Percentiles rank a stretch among this genome's conserved stretches.
Evolutionary conservation across 2,888 invertebrate species (phyloP).

Genomic region (Elgonia sp.): DNA sequence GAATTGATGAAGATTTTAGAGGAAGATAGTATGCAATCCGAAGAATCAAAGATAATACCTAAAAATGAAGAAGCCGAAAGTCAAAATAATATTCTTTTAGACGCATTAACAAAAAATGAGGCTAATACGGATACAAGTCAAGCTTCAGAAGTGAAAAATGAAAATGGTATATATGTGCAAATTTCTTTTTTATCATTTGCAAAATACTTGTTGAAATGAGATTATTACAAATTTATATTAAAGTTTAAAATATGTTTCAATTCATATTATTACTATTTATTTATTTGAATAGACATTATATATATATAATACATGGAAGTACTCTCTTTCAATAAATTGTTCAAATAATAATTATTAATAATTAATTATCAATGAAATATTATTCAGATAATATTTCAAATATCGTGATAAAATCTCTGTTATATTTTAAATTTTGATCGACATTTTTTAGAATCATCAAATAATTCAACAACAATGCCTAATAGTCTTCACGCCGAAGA

Average conservation of each 20-base stretch:
- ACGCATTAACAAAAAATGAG: conserved; percentile 81
- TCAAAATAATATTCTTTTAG: conserved; percentile 81
- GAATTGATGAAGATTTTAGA: conserved; percentile 86
- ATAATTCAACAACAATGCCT: conserved; percentile 68
- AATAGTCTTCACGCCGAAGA: conserved; percentile 62
- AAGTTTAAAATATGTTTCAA: not conserved
- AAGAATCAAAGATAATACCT: conserved; percentile 80
- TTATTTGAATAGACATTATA: no score
- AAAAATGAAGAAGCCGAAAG: conserved; percentile 79
- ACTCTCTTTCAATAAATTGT: no score
- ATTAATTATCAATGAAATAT: no score
- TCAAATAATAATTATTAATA: no score
- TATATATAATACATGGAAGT: no score
- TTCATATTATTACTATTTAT: not conserved
- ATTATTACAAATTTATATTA: no score
- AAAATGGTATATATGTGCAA: conserved; percentile 68
- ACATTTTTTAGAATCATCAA: conserved; percentile 64
- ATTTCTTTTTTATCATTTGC: not conserved
- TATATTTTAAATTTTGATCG: conserved; percentile 26
- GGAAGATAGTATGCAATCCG: conserved; percentile 83
- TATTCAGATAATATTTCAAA: no score
- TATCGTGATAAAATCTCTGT: not conserved
- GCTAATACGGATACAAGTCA: conserved; percentile 38
- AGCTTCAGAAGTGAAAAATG: conserved; percentile 60
- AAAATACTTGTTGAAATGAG: no score